These are phyloP conservation scores for Athripsodes cinereus DNA, from an alignment of 2,888 invertebrate species.

Conservation along the genomic window DNA sequence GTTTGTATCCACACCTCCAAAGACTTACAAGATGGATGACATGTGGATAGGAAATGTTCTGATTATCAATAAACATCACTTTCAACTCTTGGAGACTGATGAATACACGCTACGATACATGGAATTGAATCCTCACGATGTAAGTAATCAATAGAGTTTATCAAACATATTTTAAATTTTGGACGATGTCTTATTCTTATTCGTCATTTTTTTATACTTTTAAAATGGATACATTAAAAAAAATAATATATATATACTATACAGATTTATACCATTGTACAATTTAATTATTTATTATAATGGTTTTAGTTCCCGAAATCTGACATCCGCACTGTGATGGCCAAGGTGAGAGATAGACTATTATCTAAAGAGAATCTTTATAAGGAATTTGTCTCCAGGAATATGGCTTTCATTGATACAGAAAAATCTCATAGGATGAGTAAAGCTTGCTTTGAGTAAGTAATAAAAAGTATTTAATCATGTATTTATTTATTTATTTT, in stretches of 20 bases:
- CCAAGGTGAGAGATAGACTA: conserved; percentile 64
- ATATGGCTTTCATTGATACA: conserved; percentile 46
- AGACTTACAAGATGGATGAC: conserved; percentile 69
- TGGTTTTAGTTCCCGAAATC: conserved; percentile 64
- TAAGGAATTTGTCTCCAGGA: conserved; percentile 69
- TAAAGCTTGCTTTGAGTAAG: conserved; percentile 44
- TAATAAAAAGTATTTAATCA: background rate
- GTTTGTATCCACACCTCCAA: conserved; percentile 65
- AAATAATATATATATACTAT: background rate
- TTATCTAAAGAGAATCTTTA: conserved; percentile 56
- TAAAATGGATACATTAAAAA: background rate
- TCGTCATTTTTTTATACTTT: background rate
- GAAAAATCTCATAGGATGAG: conserved; percentile 43
- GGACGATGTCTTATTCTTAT: too few species aligned
- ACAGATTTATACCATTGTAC: background rate
- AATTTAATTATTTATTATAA: background rate
- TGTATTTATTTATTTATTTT: background rate
- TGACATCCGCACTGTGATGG: conserved; percentile 64
- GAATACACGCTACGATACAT: conserved; percentile 82
- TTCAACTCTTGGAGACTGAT: conserved; percentile 75
- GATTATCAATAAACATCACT: conserved; percentile 70
- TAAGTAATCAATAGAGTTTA: conserved; percentile 32
- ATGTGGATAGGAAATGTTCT: conserved; percentile 80
- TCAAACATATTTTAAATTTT: too few species aligned
- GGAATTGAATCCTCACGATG: conserved; percentile 72